Percentiles rank a stretch among this genome's conserved stretches.
Conservation (phyloP, 2,797 vertebrate species). For the Leucoraja ocellata region DNA sequence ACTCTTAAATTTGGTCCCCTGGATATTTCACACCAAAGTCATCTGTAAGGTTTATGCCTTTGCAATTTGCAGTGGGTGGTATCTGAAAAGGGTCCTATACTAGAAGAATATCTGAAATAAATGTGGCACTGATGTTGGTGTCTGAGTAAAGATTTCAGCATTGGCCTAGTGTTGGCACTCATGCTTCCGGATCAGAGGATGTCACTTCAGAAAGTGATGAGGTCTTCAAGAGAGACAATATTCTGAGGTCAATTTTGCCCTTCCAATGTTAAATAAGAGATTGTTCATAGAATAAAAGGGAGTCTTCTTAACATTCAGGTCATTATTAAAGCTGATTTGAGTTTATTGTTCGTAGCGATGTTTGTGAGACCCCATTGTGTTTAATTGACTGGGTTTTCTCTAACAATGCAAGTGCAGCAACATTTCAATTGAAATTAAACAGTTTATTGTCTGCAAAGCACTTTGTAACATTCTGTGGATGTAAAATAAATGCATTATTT, state of each 20-base stretch:
- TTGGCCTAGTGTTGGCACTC: neutral
- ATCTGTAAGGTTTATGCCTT: neutral
- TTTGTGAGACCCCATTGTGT: neutral
- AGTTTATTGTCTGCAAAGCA: neutral
- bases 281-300: neutral
- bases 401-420: neutral
- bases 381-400: neutral
- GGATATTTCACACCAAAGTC: neutral
- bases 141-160: neutral
- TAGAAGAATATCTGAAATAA: neutral
- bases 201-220: neutral
- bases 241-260: neutral
- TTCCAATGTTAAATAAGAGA: neutral
- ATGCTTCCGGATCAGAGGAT: neutral
- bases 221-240: too few species aligned
- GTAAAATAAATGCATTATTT: neutral
- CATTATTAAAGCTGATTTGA: neutral
- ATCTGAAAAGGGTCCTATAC: too few species aligned
- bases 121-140: neutral
- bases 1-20: neutral
- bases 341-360: neutral
- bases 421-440: neutral
- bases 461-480: neutral
- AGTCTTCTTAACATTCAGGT: neutral
- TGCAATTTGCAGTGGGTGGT: neutral